phyloP scores from a whole-genome alignment of 2,888 invertebrate genomes.

The Cacoxenus indagator region DNA sequence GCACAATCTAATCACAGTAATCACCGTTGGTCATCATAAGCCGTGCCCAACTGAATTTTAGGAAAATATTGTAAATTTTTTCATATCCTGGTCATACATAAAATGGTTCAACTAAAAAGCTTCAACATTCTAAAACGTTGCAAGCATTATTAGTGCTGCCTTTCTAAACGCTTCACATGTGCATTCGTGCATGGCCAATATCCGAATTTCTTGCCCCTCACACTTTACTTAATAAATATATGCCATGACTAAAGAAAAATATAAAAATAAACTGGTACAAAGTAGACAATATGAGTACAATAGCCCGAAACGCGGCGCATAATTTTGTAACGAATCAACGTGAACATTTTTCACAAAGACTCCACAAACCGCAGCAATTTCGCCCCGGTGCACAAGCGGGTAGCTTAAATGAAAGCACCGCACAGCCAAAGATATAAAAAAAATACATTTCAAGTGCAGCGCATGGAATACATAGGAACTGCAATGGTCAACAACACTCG shows the following conservation, averaged over 20 bases:
- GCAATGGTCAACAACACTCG: not conserved
- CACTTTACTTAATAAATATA: not conserved
- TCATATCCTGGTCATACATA: too few species aligned
- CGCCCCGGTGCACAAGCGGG: not conserved
- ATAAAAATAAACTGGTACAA: not conserved
- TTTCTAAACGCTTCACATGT: not conserved
- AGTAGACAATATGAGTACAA: not conserved
- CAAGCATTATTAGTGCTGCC: not conserved
- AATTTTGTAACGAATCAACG: not conserved
- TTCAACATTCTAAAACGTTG: not conserved
- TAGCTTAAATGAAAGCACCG: not conserved
- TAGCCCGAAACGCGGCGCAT: too few species aligned
- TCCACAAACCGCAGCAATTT: not conserved
- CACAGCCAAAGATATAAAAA: not conserved
- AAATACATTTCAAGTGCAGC: conserved; percentile 11
- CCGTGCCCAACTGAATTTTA: too few species aligned
- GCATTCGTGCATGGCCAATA: conserved; percentile 2
- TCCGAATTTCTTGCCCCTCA: not conserved
- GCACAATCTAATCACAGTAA: too few species aligned
- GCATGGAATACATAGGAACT: not conserved
- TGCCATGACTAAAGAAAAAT: not conserved
- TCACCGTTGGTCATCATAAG: too few species aligned
- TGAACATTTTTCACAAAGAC: not conserved
- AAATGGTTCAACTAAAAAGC: not conserved
- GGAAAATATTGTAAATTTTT: too few species aligned